phyloP scores from a whole-genome alignment of 1,140 invertebrate species.

The Schlechtendalia chinensis region DNA sequence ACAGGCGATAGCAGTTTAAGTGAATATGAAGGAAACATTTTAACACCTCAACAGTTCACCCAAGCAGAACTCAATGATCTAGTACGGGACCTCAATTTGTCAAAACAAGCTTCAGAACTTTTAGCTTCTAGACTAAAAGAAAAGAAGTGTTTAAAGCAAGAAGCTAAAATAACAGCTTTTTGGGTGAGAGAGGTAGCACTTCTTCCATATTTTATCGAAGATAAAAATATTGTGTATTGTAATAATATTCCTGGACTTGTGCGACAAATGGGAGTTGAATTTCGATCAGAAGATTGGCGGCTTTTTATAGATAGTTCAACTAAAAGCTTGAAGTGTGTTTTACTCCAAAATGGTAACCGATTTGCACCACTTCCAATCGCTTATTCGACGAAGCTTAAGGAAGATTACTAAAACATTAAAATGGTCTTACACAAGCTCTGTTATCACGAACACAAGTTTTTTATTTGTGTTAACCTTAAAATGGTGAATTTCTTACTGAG shows the following conservation, averaged over 20 bases:
- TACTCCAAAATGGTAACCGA: constrained; percentile 56
- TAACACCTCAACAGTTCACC: not conserved
- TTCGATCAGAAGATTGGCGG: not conserved
- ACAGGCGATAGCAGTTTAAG: not conserved
- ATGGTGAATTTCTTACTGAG: constrained; percentile 56
- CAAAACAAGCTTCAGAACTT: not conserved
- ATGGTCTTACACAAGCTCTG: constrained; percentile 54
- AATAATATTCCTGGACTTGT: not conserved
- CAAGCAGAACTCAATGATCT: constrained; percentile 52
- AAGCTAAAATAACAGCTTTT: not conserved
- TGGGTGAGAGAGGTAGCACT: not conserved
- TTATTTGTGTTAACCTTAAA: constrained; percentile 56
- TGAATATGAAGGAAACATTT: not conserved
- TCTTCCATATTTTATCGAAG: not conserved
- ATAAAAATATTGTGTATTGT: constrained; percentile 9
- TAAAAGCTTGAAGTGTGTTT: constrained; percentile 54
- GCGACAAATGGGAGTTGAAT: not conserved
- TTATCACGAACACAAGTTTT: constrained; percentile 55
- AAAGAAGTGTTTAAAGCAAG: not conserved
- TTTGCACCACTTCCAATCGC: constrained; percentile 55
- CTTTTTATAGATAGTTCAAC: not conserved
- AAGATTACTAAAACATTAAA: constrained; percentile 55
- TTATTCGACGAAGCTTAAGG: constrained; percentile 55
- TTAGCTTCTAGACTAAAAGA: not conserved
- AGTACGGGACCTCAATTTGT: constrained; percentile 3